Percentiles rank a stretch among this genome's conserved stretches.
Conservation (phyloP, 2,113 vertebrate genomes). For the Serilophus lunatus region DNA sequence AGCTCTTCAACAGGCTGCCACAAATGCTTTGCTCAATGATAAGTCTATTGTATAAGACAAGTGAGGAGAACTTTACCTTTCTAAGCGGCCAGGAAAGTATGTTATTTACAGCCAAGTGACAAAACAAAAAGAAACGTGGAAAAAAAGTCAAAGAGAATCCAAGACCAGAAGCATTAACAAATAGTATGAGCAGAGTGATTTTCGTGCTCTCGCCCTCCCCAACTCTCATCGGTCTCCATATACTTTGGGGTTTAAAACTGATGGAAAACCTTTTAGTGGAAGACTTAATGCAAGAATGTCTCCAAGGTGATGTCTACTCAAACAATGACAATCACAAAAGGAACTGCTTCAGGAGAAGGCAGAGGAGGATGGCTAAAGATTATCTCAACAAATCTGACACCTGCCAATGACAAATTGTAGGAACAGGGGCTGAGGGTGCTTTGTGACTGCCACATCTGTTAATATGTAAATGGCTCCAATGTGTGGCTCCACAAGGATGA, state of each 20-base stretch:
- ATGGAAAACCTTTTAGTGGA: background rate
- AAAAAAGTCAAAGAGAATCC: background rate
- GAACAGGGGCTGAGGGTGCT: background rate
- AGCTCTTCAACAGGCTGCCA: constrained; percentile 28
- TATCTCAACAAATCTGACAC: background rate
- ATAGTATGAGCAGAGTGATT: accelerated
- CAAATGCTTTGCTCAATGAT: background rate
- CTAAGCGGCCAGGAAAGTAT: background rate
- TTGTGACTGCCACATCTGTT: background rate
- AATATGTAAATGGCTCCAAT: background rate
- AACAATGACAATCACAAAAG: background rate
- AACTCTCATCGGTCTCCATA: background rate
- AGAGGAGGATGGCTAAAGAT: background rate
- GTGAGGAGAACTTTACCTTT: background rate
- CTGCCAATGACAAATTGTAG: background rate
- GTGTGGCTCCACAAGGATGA: background rate
- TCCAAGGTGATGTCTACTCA: background rate
- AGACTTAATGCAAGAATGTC: background rate
- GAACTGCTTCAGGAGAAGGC: background rate
- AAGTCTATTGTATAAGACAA: constrained; percentile 20
- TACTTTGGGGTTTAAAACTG: background rate
- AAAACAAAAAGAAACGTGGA: background rate
- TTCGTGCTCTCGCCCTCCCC: background rate
- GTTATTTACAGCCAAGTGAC: constrained; percentile 39
- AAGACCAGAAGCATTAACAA: background rate